These are phyloP conservation scores for Dynastes hyllus DNA, from an alignment of 2,888 invertebrate genomes.

Conservation along the genomic window DNA sequence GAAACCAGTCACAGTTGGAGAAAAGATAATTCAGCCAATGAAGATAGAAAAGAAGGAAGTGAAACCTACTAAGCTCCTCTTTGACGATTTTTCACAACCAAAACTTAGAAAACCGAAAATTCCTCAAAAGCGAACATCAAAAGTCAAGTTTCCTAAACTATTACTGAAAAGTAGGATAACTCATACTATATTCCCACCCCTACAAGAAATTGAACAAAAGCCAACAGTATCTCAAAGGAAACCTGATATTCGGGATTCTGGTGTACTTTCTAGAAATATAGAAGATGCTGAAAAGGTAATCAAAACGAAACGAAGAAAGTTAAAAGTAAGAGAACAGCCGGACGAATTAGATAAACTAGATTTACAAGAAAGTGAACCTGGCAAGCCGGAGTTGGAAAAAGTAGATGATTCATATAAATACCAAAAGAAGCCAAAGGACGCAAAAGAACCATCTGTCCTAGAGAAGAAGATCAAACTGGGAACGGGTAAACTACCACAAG, in stretches of 20 bases:
- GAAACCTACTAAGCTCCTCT: conserved; percentile 76
- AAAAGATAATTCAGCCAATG: conserved; percentile 70
- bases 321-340: conserved; percentile 66
- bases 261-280: conserved; percentile 71
- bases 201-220: conserved; percentile 63
- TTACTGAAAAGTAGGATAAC: conserved; percentile 82
- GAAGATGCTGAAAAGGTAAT: conserved; percentile 70
- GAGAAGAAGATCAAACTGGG: conserved; percentile 64
- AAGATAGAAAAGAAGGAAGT: conserved; percentile 77
- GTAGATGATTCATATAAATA: conserved; percentile 66
- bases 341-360: conserved; percentile 70
- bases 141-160: conserved; percentile 75
- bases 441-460: conserved; percentile 58
- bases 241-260: conserved; percentile 66
- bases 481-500: conserved; percentile 65
- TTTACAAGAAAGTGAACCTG: conserved; percentile 68
- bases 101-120: conserved; percentile 74
- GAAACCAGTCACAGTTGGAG: conserved; percentile 58
- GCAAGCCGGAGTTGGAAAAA: conserved; percentile 67
- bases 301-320: conserved; percentile 66
- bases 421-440: conserved; percentile 55
- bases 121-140: conserved; percentile 62
- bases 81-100: conserved; percentile 77
- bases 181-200: conserved; percentile 71
- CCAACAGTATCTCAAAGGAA: conserved; percentile 66